Evolutionary conservation across 2,797 vertebrate species (phyloP), one percentile per base, ranked within the genome.

Genomic region (Alectoris magna): DNA sequence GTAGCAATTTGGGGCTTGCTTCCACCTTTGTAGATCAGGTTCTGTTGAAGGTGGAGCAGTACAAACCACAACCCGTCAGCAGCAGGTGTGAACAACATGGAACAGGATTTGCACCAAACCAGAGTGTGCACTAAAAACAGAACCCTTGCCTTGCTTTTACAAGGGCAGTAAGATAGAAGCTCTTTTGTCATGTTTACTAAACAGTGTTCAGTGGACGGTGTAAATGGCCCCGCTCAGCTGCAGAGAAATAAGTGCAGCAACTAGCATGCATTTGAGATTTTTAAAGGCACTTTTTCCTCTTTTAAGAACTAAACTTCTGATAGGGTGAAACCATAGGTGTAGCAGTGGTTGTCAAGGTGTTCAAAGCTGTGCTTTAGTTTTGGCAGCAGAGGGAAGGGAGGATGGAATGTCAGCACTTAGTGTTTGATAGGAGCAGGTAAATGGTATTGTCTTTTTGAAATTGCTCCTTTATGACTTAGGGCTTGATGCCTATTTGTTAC

Each of bases 71-170:
- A 90, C 93, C 96, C 95, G 97, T 97, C 96, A 90, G 96, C 95
- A 97, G 97, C 98, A 98, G 98, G 98, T 98, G 98, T 98, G 97
- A 98, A 97, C 98, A 98, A 98, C 98, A 98, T 97, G 97, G 97
- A 98, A 98, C 98, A 98, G 98, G 97, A 98, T 98, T 98, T 98
- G 94, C 91, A 31, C 94, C 69, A 97, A 92, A 96, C 95, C 94
- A 72, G 93, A 96, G 98, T 98, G 96, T 98, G 96, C 93, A 98
- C 97, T 98, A 97, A 97, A 98, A 98, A 98, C 98, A 98, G 97
- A 98, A 96, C 91, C 97, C 94, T 93, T 84, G 96, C 96, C 96
- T 97, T 88, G 93, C 83, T 97, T 97, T 97, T 96, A 91, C 93
- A 95, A 96, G 96, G 97, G 91, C 84, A 14, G 72, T 90, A 86